Evolutionary conservation across 2,888 invertebrate species (phyloP), one percentile per base, ranked within the genome.

Genomic region (Marasmarcha lunaedactyla): DNA sequence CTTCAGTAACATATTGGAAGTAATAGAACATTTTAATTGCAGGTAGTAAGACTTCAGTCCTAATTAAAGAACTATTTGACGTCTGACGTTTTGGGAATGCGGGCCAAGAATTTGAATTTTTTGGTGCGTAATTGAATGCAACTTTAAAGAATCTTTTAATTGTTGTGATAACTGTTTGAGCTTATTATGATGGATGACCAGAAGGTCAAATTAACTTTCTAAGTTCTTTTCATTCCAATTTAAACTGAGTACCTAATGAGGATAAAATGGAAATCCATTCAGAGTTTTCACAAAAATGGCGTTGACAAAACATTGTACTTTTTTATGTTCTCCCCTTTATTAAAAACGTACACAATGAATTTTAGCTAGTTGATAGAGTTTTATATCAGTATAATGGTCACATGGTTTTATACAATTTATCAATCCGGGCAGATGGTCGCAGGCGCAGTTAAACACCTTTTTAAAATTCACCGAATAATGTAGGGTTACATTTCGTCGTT

Each of bases 351-450:
- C 49, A 48, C 46, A 52, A 20, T 42, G 41, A 39, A 44, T 39
- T 44, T 50, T 49, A 20, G 3, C 4, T 47, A 54, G 11, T 30
- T 30, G n/a, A 30, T 30, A 30, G 3, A 30, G 30, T 30, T 30
- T 66, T 63, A 61, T 67, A 57, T 60, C 56, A 53, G 57, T 53
- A 56, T 57, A 52, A 63, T 68, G 10, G 2, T n/a, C 11, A 30
- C 30, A 78, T 20, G 20, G 20, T 79, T 83, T 81, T 79, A 79
- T 69, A 71, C 68, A 67, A 68, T 79, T 71, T 74, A 78, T 76
- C 77, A 79, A 76, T 72, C 63, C 62, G 60, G 68, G 70, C 83
- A 83, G 83, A 83, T 83, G 81, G 72, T 61, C 65, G 50, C 52
- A 48, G 55, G 58, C 64, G 57, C 74, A 71, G 53, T 73, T 77